A percentile compares a stretch with the other conserved stretches of the same genome.
phyloP scores from a whole-genome alignment of 2,888 invertebrate species.

The Himalopsyche anomala region DNA sequence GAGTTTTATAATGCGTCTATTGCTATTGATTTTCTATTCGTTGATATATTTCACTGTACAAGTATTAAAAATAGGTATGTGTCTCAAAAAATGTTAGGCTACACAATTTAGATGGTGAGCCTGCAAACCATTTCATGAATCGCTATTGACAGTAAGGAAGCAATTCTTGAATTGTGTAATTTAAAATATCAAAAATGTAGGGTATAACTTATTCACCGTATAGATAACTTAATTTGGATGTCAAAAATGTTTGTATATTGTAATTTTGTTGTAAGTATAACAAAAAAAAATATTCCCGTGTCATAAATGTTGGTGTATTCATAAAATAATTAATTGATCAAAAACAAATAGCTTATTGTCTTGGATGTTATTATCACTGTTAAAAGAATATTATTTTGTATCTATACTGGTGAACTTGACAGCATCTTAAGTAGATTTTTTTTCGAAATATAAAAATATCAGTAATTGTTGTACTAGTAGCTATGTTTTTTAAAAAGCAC shows the following conservation, averaged over 20 bases:
- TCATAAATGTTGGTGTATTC: slow-evolving; percentile 34
- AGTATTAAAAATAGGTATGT: slow-evolving; percentile 15
- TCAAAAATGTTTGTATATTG: slow-evolving; percentile 30
- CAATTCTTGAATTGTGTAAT: slow-evolving; percentile 5
- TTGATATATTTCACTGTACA: slow-evolving; percentile 26
- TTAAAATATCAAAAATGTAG: slow-evolving; percentile 21
- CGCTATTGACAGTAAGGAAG: slow-evolving; percentile 3
- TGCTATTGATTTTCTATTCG: slow-evolving; percentile 5
- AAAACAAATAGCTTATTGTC: slow-evolving; percentile 29
- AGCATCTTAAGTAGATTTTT: slow-evolving; percentile 4
- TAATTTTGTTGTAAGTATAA: slow-evolving; percentile 27
- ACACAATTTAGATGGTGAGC: slow-evolving; percentile 12
- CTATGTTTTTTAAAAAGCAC: slow-evolving; percentile 21
- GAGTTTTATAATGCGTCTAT: slow-evolving; percentile 25
- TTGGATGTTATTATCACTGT: slow-evolving; percentile 34
- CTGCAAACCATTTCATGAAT: slow-evolving; percentile 14
- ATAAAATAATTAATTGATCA: slow-evolving; percentile 26
- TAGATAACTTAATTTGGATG: slow-evolving; percentile 19
- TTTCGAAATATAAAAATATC: slow-evolving; percentile 19
- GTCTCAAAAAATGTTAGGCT: slow-evolving; percentile 6
- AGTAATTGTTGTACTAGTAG: slow-evolving; percentile 28
- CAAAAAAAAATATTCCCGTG: slow-evolving; percentile 34
- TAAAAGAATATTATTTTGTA: slow-evolving; percentile 15
- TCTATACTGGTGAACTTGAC: slow-evolving; percentile 15
- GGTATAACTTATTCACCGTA: slow-evolving; percentile 30